phyloP scores from a whole-genome alignment of 2,888 invertebrate species.

The Dolichomitus sp. region DNA sequence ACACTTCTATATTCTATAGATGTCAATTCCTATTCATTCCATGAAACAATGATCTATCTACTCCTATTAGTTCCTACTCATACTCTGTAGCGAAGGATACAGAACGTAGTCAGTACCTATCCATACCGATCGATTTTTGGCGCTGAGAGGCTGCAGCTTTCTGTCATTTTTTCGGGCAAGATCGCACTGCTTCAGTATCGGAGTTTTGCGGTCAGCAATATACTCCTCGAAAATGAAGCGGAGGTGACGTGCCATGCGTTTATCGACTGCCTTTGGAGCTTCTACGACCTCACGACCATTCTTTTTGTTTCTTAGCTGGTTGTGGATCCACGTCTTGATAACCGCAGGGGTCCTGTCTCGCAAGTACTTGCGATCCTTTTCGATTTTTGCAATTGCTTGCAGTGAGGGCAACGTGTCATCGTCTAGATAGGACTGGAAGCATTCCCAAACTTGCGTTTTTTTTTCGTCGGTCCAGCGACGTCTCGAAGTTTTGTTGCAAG shows the following conservation, averaged over 20 bases:
- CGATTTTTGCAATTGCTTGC: background rate
- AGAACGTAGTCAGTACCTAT: too few species aligned
- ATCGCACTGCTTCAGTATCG: conserved; percentile 28
- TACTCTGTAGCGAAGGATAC: too few species aligned
- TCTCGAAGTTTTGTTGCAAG: background rate
- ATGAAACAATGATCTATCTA: too few species aligned
- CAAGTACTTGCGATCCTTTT: conserved; percentile 1
- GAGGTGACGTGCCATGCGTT: background rate
- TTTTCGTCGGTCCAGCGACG: background rate
- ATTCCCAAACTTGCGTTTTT: conserved; percentile 1
- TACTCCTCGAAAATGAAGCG: conserved; percentile 23
- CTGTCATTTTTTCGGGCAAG: conserved; percentile 15
- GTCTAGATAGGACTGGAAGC: background rate
- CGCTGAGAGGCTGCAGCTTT: conserved; percentile 6
- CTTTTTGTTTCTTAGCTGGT: conserved; percentile 1
- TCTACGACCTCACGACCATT: background rate
- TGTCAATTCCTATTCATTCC: too few species aligned
- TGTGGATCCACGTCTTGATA: background rate
- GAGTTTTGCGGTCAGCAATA: background rate
- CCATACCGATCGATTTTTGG: too few species aligned
- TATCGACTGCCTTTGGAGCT: background rate
- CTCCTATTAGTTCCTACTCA: too few species aligned
- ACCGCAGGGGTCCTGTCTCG: background rate
- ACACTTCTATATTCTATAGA: too few species aligned
- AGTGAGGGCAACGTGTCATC: conserved; percentile 3